Evolutionary conservation across 2,888 invertebrate species (phyloP).

Genomic region (Athetis lepigone): DNA sequence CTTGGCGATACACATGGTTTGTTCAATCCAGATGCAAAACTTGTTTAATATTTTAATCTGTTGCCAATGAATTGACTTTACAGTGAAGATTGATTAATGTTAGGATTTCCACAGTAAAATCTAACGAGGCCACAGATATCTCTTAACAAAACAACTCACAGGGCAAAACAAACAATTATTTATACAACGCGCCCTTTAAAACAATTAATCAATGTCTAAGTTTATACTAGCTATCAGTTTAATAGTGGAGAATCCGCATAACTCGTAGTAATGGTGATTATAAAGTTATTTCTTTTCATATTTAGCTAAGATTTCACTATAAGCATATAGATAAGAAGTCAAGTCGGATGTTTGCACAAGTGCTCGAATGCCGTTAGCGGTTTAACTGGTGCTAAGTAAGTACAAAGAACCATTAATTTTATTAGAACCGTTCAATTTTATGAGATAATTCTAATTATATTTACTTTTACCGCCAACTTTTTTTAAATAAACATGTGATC

Average conservation of each 20-base stretch:
- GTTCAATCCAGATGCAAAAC: too few species aligned
- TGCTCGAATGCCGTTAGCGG: slow-evolving; percentile 2
- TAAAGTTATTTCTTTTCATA: neutral
- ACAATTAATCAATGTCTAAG: slow-evolving; percentile 27
- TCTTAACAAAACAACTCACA: neutral
- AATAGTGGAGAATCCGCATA: slow-evolving; percentile 3
- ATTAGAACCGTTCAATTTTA: neutral
- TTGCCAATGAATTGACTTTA: neutral
- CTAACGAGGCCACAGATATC: neutral
- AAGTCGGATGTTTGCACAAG: slow-evolving; percentile 38
- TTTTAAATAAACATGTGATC: neutral
- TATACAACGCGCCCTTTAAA: slow-evolving; percentile 6
- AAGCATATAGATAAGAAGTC: slow-evolving; percentile 1
- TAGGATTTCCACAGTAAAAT: neutral
- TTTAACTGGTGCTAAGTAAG: neutral
- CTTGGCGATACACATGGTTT: neutral
- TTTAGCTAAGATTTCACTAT: neutral
- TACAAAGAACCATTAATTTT: slow-evolving; percentile 7
- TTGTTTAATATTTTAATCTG: neutral
- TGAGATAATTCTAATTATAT: neutral
- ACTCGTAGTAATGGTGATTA: neutral
- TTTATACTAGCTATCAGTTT: slow-evolving; percentile 20
- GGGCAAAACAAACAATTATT: slow-evolving; percentile 6
- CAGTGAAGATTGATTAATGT: neutral
- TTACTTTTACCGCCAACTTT: neutral